These are phyloP conservation scores for Platorchestia sp. DNA, from an alignment of 1,140 invertebrate genomes.

Conservation along the genomic window DNA sequence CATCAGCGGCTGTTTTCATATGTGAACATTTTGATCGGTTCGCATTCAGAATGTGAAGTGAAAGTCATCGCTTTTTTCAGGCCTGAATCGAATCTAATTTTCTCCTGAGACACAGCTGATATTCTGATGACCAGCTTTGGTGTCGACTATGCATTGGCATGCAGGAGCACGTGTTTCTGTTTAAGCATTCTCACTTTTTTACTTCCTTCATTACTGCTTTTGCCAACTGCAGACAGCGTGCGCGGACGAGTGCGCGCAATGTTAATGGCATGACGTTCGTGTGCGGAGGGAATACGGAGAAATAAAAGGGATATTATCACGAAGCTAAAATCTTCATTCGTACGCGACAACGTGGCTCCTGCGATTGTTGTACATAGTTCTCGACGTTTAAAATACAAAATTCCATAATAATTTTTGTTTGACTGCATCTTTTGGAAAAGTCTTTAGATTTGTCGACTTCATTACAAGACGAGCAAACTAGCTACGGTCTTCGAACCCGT, in stretches of 20 bases:
- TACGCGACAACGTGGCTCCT: background rate
- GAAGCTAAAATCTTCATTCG: background rate
- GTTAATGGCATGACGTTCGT: background rate
- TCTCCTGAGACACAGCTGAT: background rate
- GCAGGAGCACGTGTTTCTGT: background rate
- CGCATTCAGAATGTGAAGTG: background rate
- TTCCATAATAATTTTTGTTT: background rate
- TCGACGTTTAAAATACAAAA: background rate
- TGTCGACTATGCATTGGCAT: background rate
- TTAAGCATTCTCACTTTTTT: background rate
- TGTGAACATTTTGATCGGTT: background rate
- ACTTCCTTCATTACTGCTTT: background rate
- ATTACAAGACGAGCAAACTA: background rate
- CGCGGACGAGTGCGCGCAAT: background rate
- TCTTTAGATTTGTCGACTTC: background rate
- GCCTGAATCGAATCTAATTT: background rate
- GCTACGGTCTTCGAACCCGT: too few relatives aligned
- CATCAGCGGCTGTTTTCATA: background rate
- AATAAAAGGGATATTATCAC: background rate
- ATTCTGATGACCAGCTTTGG: background rate
- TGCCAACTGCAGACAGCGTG: background rate
- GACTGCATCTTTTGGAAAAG: background rate
- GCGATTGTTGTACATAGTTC: background rate
- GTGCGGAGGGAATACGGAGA: background rate
- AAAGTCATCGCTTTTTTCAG: background rate